Base-by-base conservation (phyloP, 1,140 invertebrate genomes). In the Lordiphosa mommai region DNA sequence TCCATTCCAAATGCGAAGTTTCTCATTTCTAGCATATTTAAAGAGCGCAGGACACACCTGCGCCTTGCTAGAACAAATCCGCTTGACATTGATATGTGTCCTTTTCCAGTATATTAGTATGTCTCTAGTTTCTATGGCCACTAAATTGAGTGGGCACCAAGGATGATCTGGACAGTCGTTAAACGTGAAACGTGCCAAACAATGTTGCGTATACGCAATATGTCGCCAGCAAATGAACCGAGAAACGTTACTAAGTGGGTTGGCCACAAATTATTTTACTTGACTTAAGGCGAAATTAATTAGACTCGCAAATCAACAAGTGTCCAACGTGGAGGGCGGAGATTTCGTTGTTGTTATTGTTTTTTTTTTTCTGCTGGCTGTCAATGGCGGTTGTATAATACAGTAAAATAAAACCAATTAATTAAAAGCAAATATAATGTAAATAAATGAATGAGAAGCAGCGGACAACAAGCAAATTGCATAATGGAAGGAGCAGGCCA, bases 221-320 rank as follows among this genome's bases (percentile, higher is more conserved):
- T 60, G 60, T 57, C 34, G 40, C 9, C 40, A 0, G 0, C 23
- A 57, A 70, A 47, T 61, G 38, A 51, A 32, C 20, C 44, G 5
- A 49, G 20, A 1, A 65, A 44, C 48, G 47, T 50, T 59, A 33
- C 68, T 56, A 72, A 65, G 56, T 76, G 72, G 48, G 56, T 68
- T 65, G 32, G 51, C 36, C 64, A 29, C 64, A 70, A 59, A 72
- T 69, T 72, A 48, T 65, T 55, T 61, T 65, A 65, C 43, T 65
- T 58, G 17, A 40, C 65, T 57, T 37, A 34, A 29, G 59, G 50
- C 59, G 34, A 68, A 68, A 73, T 64, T 61, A 76, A 76, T 71
- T 76, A 70, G 43, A 56, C 61, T 57, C 61, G 56, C 72, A 71
- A 70, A 61, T 80, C 74, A 80, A 80, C 74, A 80, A 80, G 74